Conservation (phyloP, 2,797 vertebrate genomes). For the Monodelphis domestica region DNA sequence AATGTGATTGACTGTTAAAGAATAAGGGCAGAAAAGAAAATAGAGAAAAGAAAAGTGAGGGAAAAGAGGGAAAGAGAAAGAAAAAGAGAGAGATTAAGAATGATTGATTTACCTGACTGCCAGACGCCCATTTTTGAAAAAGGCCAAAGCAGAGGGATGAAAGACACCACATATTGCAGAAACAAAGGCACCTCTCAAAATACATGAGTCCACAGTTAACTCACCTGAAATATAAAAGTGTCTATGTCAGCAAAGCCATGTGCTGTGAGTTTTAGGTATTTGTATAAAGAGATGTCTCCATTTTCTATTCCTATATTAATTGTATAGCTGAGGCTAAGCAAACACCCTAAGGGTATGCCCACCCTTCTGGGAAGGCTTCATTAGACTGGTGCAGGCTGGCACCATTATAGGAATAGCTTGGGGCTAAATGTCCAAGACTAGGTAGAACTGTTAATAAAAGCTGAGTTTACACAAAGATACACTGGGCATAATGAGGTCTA, state of each 20-base stretch:
- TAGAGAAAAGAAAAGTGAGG: not conserved
- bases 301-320: not conserved
- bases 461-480: not conserved
- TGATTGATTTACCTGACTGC: conserved; percentile 83
- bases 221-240: conserved; percentile 80
- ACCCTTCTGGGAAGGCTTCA: not conserved
- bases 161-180: conserved; percentile 84
- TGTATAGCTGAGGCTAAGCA: not conserved
- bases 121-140: conserved; percentile 88
- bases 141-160: conserved; percentile 88
- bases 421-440: not conserved
- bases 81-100: not conserved
- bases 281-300: not conserved
- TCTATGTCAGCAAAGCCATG: conserved; percentile 22
- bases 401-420: not conserved
- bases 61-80: not conserved
- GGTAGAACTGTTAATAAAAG: not conserved
- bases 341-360: not conserved
- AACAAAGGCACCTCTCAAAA: conserved; percentile 85
- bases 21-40: conserved; percentile 10
- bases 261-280: conserved; percentile 11
- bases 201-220: conserved; percentile 87
- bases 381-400: not conserved
- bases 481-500: not conserved
- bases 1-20: conserved; percentile 31